These are phyloP conservation scores for Phodopus roborovskii DNA, from an alignment of 2,113 vertebrate species.

Conservation along the genomic window DNA sequence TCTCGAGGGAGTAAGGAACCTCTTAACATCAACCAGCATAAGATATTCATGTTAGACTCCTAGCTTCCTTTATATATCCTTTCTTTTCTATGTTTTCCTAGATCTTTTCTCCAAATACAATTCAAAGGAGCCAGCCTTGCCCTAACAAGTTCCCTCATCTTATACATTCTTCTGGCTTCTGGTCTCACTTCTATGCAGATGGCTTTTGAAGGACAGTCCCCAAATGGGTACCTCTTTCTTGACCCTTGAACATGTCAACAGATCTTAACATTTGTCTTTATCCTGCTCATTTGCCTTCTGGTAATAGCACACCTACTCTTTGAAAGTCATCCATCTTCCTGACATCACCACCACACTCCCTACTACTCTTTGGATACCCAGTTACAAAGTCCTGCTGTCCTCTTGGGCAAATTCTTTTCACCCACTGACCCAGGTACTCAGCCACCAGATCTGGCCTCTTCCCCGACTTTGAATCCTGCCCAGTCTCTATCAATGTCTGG, in stretches of 20 bases:
- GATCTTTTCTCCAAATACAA: neutral
- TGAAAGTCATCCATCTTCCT: too few species aligned
- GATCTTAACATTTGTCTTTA: neutral
- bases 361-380: neutral
- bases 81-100: neutral
- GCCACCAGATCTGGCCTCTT: neutral
- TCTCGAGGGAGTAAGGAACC: neutral
- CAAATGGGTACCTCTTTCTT: neutral
- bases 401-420: neutral
- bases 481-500: neutral
- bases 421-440: neutral
- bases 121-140: neutral
- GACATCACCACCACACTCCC: too few species aligned
- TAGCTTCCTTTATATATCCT: neutral
- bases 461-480: neutral
- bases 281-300: neutral
- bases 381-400: neutral
- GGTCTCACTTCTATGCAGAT: neutral
- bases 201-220: neutral
- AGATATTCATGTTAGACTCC: neutral
- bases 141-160: neutral
- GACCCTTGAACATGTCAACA: neutral
- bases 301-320: neutral
- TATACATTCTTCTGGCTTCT: neutral
- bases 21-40: neutral